These are phyloP conservation scores for Chelmon rostratus DNA, from an alignment of 2,797 vertebrate species.

Conservation along the genomic window DNA sequence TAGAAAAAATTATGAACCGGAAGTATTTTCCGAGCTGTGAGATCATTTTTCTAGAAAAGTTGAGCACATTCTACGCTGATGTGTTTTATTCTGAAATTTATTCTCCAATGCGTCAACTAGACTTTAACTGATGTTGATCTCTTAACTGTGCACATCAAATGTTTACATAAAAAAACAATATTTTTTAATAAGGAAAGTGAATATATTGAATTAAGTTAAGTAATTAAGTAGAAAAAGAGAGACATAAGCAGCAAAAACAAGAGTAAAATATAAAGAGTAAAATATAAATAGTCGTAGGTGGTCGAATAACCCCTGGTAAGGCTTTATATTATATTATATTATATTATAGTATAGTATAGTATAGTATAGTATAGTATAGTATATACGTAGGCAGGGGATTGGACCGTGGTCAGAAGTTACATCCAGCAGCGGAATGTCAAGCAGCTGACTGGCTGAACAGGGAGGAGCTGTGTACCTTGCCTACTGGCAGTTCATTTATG, in stretches of 20 bases:
- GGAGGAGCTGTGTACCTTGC: conserved; percentile 52
- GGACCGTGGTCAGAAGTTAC: background rate
- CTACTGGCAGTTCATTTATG: background rate
- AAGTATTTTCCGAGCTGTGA: conserved; percentile 49
- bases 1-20: conserved; percentile 61
- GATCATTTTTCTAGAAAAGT: conserved; percentile 55
- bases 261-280: too few species aligned
- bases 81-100: conserved; percentile 52
- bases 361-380: background rate
- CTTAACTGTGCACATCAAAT: background rate
- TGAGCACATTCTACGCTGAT: conserved; percentile 10
- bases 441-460: conserved; percentile 30
- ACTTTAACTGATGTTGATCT: background rate
- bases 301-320: too few species aligned
- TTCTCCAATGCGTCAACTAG: background rate
- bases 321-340: too few species aligned
- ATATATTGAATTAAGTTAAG: too few species aligned
- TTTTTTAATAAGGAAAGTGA: too few species aligned
- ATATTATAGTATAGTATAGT: background rate
- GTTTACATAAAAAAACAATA: too few species aligned
- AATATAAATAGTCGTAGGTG: too few species aligned
- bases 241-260: too few species aligned
- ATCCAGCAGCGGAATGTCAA: conserved; percentile 6
- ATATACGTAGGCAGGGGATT: too few species aligned
- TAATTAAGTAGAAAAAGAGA: too few species aligned